Base-by-base conservation (phyloP, 2,888 invertebrate genomes). In the Muscina levida region DNA sequence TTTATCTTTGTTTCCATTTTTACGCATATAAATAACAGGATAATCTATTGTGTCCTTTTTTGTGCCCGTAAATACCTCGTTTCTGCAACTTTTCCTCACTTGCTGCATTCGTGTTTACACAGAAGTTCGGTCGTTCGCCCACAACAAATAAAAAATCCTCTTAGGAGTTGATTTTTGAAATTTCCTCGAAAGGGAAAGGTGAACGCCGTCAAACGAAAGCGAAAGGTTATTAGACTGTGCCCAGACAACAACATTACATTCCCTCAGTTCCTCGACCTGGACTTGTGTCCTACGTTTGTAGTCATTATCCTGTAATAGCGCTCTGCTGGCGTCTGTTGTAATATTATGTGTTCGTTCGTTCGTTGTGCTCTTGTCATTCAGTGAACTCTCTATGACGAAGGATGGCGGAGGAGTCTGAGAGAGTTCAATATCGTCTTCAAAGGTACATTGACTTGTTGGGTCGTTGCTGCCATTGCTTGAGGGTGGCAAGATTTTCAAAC, bases 161-260 rank as follows among this genome's bases (percentile, higher is more conserved):
- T 62, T 62, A 39, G 15, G 19, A 48, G 65, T 65, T 72, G 77
- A 72, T 82, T 72, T 76, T 66, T 73, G 53, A 68, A 65, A 53
- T 72, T 74, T 77, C 83, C 79, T 85, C 82, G 86, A 85, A 86
- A 86, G 86, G 85, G 87, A 87, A 87, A 53, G 53, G 53, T 22
- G n/a, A n/a, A n/a, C n/a, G n/a, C n/a, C n/a, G 24, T 17, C 4
- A 22, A 42, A 5, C 8, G 86, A 86, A 86, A 86, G 86, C 85
- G 87, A 87, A 86, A 87, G 87, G 87, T 86, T 87, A 86, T 86
- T 87, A 87, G 86, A 87, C 87, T 86, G 80, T 75, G 65, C 77
- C 84, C 87, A 82, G 83, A 82, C 82, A 71, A 62, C 74, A 78
- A 67, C 59, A 74, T 62, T 59, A 39, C 70, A 24, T 53, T 53